phyloP scores from a whole-genome alignment of 1,140 invertebrate genomes.

The Coelopa frigida region DNA sequence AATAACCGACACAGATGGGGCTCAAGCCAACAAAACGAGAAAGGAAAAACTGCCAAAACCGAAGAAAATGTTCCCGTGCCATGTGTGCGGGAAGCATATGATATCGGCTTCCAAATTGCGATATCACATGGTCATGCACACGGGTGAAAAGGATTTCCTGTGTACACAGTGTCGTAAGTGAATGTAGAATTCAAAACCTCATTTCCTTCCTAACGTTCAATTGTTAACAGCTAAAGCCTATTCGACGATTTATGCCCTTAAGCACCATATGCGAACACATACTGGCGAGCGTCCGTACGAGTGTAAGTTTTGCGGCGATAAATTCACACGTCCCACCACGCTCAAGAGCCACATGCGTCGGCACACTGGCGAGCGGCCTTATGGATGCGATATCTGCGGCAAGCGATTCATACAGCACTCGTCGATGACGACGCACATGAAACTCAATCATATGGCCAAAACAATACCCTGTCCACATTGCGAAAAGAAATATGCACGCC shows the following conservation, averaged over 20 bases:
- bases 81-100: slow-evolving; percentile 15
- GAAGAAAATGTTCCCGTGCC: slow-evolving; percentile 15
- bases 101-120: slow-evolving; percentile 14
- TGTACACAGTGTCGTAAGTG: slow-evolving; percentile 15
- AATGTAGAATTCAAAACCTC: not conserved
- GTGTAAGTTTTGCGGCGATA: slow-evolving; percentile 36
- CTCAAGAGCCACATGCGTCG: slow-evolving; percentile 58
- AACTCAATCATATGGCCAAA: slow-evolving; percentile 17
- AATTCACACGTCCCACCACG: slow-evolving; percentile 52
- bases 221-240: slow-evolving; percentile 13
- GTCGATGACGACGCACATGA: slow-evolving; percentile 31
- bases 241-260: slow-evolving; percentile 15
- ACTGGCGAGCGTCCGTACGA: slow-evolving; percentile 31
- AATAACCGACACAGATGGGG: not conserved
- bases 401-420: slow-evolving; percentile 63
- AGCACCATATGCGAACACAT: slow-evolving; percentile 22
- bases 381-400: slow-evolving; percentile 63
- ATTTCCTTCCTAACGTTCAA: not conserved
- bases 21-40: not conserved
- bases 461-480: slow-evolving; percentile 14
- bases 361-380: slow-evolving; percentile 65
- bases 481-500: slow-evolving; percentile 15
- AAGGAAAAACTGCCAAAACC: slow-evolving; percentile 9
- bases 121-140: slow-evolving; percentile 18
- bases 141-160: slow-evolving; percentile 16